phyloP scores from a whole-genome alignment of 2,113 vertebrate genomes.

The Aramus guarauna region DNA sequence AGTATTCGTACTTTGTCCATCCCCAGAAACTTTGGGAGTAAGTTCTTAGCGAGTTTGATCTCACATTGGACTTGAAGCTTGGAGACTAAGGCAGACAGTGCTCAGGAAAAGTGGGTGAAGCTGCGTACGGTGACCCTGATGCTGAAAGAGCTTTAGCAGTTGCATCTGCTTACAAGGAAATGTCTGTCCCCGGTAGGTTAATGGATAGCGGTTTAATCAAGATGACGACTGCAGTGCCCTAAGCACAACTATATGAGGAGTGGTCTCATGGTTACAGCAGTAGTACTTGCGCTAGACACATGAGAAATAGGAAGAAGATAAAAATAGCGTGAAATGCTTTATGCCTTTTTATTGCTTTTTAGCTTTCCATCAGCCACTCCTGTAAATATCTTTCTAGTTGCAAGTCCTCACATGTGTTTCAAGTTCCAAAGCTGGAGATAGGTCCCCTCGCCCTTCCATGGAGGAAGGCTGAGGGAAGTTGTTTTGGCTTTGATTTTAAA shows the following conservation, averaged over 20 bases:
- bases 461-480: not conserved
- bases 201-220: not conserved
- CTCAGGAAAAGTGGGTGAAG: not conserved
- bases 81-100: not conserved
- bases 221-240: not conserved
- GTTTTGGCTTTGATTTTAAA: not conserved
- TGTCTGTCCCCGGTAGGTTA: not conserved
- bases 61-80: not conserved
- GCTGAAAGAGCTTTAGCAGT: not conserved
- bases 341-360: not conserved
- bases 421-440: not conserved
- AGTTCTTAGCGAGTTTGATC: not conserved
- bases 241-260: rapidly evolving
- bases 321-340: not conserved
- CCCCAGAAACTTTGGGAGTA: not conserved
- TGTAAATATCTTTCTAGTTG: not conserved
- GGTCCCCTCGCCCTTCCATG: rapidly evolving
- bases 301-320: not conserved
- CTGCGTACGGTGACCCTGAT: rapidly evolving
- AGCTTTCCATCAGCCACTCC: not conserved
- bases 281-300: not conserved
- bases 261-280: not conserved
- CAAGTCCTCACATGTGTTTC: not conserved
- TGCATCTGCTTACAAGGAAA: not conserved
- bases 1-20: not conserved